A percentile compares a stretch with the other conserved stretches of the same genome.
These are phyloP conservation scores for Cosmorhoe ocellata DNA, from an alignment of 2,888 invertebrate species.

Conservation along the genomic window DNA sequence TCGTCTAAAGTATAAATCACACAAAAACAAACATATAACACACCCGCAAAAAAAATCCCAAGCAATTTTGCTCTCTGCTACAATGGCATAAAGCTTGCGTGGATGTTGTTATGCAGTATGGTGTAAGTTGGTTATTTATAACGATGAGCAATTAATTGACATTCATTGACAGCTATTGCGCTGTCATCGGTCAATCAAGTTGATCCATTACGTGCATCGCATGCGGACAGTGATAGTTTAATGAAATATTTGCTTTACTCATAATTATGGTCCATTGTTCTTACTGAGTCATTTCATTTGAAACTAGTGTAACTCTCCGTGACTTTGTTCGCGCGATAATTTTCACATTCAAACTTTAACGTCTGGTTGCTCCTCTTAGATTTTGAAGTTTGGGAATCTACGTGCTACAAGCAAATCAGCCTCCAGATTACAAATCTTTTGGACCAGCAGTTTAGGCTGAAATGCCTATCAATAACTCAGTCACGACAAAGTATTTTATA, in stretches of 20 bases:
- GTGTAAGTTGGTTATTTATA: slow-evolving; percentile 26
- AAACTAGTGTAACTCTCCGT: too few relatives aligned
- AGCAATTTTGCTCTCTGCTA: slow-evolving; percentile 6
- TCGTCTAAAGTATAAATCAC: slow-evolving; percentile 27
- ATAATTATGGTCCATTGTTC: slow-evolving; percentile 4
- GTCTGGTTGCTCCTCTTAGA: too few relatives aligned
- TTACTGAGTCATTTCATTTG: not conserved
- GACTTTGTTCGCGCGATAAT: too few relatives aligned
- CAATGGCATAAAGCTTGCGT: not conserved
- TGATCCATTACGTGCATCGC: slow-evolving; percentile 42
- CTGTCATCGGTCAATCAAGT: slow-evolving; percentile 55
- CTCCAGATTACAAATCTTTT: too few relatives aligned
- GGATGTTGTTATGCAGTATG: not conserved
- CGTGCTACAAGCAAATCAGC: too few relatives aligned
- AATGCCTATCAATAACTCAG: too few relatives aligned
- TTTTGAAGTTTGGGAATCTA: too few relatives aligned
- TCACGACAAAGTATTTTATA: too few relatives aligned
- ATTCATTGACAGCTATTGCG: slow-evolving; percentile 55
- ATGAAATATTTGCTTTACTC: slow-evolving; percentile 26
- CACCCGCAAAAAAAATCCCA: not conserved
- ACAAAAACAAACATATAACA: slow-evolving; percentile 3
- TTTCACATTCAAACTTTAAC: too few relatives aligned
- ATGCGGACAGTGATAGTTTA: slow-evolving; percentile 29
- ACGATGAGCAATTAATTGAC: slow-evolving; percentile 62
- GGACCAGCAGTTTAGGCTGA: too few relatives aligned